Percentiles rank a stretch among this genome's conserved stretches.
Evolutionary conservation across 2,888 invertebrate genomes (phyloP).

Genomic region (Anarsia innoxiella): DNA sequence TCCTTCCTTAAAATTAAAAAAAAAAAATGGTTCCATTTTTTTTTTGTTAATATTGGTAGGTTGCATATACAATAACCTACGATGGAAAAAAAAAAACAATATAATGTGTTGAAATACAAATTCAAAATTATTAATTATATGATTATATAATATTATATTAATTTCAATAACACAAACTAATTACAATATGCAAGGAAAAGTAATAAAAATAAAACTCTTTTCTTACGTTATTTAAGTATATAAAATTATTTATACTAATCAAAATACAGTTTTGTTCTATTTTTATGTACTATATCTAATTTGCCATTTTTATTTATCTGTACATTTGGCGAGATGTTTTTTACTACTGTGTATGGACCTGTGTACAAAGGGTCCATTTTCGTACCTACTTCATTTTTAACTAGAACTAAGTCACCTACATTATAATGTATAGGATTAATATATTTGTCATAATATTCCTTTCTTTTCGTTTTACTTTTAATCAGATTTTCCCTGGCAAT

Average conservation of each 20-base stretch:
- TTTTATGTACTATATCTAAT: neutral
- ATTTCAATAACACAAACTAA: too few species aligned
- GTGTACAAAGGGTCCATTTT: conserved; percentile 13
- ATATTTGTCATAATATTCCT: conserved; percentile 11
- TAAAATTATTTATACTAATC: neutral
- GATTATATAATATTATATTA: neutral
- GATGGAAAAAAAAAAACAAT: too few species aligned
- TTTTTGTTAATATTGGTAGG: too few species aligned
- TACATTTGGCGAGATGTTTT: conserved; percentile 12
- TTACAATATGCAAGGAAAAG: too few species aligned
- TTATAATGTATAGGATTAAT: conserved; percentile 13
- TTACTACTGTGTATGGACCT: conserved; percentile 14
- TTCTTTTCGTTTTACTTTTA: conserved; percentile 11
- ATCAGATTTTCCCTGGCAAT: conserved; percentile 12
- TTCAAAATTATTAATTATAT: too few species aligned
- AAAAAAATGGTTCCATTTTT: too few species aligned
- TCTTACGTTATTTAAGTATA: neutral
- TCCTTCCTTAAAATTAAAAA: neutral
- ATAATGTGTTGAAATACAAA: too few species aligned
- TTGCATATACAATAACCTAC: too few species aligned
- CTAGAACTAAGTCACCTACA: conserved; percentile 9
- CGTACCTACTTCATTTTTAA: conserved; percentile 14
- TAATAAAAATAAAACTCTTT: too few species aligned
- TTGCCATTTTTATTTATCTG: conserved; percentile 6
- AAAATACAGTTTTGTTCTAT: conserved; percentile 1